Evolutionary conservation across 2,113 vertebrate genomes (phyloP), one percentile per base, ranked within the genome.

Genomic region (Semicossyphus pulcher): DNA sequence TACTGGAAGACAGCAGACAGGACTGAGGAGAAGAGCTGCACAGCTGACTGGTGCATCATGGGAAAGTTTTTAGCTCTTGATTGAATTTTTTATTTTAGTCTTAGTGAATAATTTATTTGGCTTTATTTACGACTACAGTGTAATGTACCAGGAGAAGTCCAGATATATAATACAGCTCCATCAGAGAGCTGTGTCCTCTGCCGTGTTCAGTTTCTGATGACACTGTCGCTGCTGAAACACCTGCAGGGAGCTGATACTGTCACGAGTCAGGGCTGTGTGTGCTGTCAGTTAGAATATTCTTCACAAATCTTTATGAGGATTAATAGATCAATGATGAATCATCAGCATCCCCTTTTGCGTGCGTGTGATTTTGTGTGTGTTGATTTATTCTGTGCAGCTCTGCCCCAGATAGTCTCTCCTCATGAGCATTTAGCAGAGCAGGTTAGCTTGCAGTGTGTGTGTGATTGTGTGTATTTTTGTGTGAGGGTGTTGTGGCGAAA

Each of bases 391-490:
- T 51, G 31, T n/a, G 29, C 2, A 32, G n/a, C 23, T 49, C 31
- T 61, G 47, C 45, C 57, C 57, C 47, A 61, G 6, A 77, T 53
- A 63, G 34, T 51, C 16, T 52, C 37, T 61, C 61, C 60, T 61
- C 5, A 1, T 31, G 67, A 31, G 73, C 74, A 14, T 67, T 67
- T 21, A 39, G 26, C 36, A 26, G 48, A 37, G 66, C 54, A 79
- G 76, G 48, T 67, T 61, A 48, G 23, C 54, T 61, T 31, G 10
- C 37, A 64, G 42, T 26, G 18, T 1, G 15, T 36, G 41, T 16
- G 39, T 16, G 15, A 15, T 20, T 45, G 37, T 25, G 54, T 16
- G 34, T 42, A 10, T 54, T 34, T 56, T 25, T 44, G 29, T 21
- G 7, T 42, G 32, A 26, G 58, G 29, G 26, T 28, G 15, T 49